Evolutionary conservation across 1,140 invertebrate species (phyloP).

Genomic region (Rhysida immarginata): DNA sequence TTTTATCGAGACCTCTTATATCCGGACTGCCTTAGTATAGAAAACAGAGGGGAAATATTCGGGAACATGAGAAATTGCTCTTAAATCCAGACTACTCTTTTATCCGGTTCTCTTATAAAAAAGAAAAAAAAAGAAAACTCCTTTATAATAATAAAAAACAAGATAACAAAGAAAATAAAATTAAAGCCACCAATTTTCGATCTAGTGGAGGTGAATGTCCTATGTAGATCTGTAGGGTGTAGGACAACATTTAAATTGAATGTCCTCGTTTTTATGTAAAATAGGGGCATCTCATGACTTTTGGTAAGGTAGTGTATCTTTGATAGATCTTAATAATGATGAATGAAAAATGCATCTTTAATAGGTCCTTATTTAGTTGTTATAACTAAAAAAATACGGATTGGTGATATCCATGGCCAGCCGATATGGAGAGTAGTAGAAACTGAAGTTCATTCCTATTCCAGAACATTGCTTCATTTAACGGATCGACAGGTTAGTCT

Average conservation of each 20-base stretch:
- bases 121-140: too few relatives aligned
- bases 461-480: constrained; percentile 64
- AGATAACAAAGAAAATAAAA: too few relatives aligned
- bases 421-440: constrained; percentile 69
- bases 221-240: background rate
- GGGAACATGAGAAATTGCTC: too few relatives aligned
- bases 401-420: constrained; percentile 72
- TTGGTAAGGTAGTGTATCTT: background rate
- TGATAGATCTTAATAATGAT: background rate
- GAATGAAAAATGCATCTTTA: background rate
- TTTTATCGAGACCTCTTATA: too few relatives aligned
- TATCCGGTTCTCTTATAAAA: too few relatives aligned
- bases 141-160: background rate
- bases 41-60: too few relatives aligned
- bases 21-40: too few relatives aligned
- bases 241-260: background rate
- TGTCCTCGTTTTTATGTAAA: too few relatives aligned
- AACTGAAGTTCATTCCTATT: constrained; percentile 74
- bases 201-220: background rate
- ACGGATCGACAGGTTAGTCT: constrained; percentile 53
- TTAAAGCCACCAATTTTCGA: background rate
- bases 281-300: too few relatives aligned
- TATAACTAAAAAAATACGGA: constrained; percentile 64
- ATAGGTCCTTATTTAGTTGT: constrained; percentile 72
- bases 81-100: too few relatives aligned